Conservation (phyloP, 1,140 invertebrate genomes). For the Gryon sp. region DNA sequence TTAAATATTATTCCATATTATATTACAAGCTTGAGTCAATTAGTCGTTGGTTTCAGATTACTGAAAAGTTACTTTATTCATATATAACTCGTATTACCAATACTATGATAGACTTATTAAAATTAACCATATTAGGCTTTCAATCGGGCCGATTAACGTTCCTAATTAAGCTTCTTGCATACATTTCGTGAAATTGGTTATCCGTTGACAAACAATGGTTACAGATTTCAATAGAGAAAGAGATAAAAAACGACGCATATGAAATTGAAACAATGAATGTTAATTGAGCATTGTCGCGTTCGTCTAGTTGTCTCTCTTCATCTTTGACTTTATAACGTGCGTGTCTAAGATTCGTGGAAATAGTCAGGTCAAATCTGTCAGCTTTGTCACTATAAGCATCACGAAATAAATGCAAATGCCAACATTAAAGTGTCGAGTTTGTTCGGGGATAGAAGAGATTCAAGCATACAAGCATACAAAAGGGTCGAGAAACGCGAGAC, state of each 20-base stretch:
- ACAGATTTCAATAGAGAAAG: neutral
- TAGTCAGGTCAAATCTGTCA: constrained; percentile 42
- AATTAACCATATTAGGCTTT: constrained; percentile 53
- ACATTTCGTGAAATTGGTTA: constrained; percentile 36
- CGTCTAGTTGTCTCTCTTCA: constrained; percentile 10
- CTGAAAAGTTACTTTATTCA: no score
- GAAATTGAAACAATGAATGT: constrained; percentile 51
- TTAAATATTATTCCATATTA: constrained; percentile 23
- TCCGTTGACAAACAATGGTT: constrained; percentile 34
- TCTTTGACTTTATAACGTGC: constrained; percentile 18
- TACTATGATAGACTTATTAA: constrained; percentile 28
- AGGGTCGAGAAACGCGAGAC: constrained; percentile 32
- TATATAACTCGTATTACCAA: constrained; percentile 6
- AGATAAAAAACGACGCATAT: constrained; percentile 2
- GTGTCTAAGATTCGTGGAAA: constrained; percentile 28
- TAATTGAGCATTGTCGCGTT: constrained; percentile 47
- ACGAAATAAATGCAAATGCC: constrained; percentile 66
- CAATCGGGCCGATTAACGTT: constrained; percentile 39
- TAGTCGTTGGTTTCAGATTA: neutral
- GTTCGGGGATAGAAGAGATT: constrained; percentile 3
- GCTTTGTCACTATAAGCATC: constrained; percentile 41
- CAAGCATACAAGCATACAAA: constrained; percentile 32
- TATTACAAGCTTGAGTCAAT: constrained; percentile 5
- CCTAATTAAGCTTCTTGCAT: constrained; percentile 46
- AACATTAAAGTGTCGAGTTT: constrained; percentile 36